Percentiles rank a stretch among this genome's conserved stretches.
Evolutionary conservation across 2,888 invertebrate genomes (phyloP).

Genomic region (Psylliodes chrysocephalus): DNA sequence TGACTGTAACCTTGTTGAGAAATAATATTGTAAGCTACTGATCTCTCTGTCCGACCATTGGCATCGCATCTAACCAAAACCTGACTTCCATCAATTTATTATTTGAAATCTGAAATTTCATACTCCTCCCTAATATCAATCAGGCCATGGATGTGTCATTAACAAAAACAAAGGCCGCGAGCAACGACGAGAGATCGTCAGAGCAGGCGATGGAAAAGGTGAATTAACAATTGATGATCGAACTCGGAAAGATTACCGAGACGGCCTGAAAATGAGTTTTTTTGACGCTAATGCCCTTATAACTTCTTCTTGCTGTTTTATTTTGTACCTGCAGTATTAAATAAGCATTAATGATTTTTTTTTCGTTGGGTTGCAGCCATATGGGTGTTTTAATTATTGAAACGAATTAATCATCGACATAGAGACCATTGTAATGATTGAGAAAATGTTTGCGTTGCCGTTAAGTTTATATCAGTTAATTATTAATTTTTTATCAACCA

Average conservation of each 20-base stretch:
- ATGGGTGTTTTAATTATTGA: background rate
- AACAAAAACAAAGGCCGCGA: constrained; percentile 61
- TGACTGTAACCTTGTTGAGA: too few species aligned
- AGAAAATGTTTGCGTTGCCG: too few species aligned
- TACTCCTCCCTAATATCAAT: constrained; percentile 61
- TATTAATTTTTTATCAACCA: too few species aligned
- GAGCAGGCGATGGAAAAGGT: constrained; percentile 37
- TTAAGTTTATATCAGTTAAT: too few species aligned
- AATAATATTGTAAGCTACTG: too few species aligned
- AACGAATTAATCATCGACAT: background rate
- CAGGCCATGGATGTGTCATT: constrained; percentile 60
- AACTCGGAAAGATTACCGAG: constrained; percentile 35
- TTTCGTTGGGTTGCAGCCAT: background rate
- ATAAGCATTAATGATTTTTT: constrained; percentile 37
- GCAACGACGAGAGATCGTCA: constrained; percentile 43
- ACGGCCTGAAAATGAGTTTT: constrained; percentile 40
- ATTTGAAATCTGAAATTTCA: constrained; percentile 55
- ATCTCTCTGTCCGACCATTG: background rate
- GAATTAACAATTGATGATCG: constrained; percentile 47
- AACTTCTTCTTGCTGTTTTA: constrained; percentile 26
- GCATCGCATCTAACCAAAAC: too few species aligned
- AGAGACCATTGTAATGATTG: background rate
- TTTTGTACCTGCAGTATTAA: constrained; percentile 40
- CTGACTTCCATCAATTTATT: constrained; percentile 54
- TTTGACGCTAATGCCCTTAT: constrained; percentile 29